Conservation (phyloP, 2,888 invertebrate species). For the Bugulina stolonifera region DNA sequence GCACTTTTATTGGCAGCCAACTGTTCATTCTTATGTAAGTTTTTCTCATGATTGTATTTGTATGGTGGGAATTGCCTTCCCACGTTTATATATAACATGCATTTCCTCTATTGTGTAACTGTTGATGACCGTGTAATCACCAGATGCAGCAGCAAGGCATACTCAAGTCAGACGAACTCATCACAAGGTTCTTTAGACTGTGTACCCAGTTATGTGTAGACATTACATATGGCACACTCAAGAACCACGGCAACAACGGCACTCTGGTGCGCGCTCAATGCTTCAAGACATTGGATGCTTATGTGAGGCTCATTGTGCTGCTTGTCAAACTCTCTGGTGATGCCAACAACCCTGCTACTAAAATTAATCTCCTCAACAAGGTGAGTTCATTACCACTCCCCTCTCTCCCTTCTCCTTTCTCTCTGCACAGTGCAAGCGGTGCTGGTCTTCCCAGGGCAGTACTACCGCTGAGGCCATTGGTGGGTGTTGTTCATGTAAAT, state of each 20-base stretch:
- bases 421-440: too few species aligned
- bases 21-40: too few species aligned
- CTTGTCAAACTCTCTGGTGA: slow-evolving; percentile 69
- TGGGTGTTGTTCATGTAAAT: too few species aligned
- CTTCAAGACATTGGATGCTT: slow-evolving; percentile 90
- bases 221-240: slow-evolving; percentile 77
- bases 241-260: slow-evolving; percentile 35
- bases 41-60: too few species aligned
- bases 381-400: slow-evolving; percentile 50
- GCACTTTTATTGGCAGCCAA: neutral
- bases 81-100: too few species aligned
- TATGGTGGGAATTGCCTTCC: too few species aligned
- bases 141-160: slow-evolving; percentile 93
- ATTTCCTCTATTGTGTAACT: too few species aligned
- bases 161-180: slow-evolving; percentile 91
- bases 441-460: too few species aligned
- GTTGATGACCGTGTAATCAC: too few species aligned
- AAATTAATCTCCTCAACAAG: slow-evolving; percentile 93
- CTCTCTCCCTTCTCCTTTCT: neutral
- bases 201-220: slow-evolving; percentile 95
- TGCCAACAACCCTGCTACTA: slow-evolving; percentile 78
- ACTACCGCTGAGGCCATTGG: too few species aligned
- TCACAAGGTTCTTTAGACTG: slow-evolving; percentile 91
- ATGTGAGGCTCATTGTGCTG: slow-evolving; percentile 83
- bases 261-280: slow-evolving; percentile 77